Percentiles rank a stretch among this genome's conserved stretches.
Evolutionary conservation across 1,140 invertebrate genomes (phyloP).

Genomic region (Drosophila rhopaloa): DNA sequence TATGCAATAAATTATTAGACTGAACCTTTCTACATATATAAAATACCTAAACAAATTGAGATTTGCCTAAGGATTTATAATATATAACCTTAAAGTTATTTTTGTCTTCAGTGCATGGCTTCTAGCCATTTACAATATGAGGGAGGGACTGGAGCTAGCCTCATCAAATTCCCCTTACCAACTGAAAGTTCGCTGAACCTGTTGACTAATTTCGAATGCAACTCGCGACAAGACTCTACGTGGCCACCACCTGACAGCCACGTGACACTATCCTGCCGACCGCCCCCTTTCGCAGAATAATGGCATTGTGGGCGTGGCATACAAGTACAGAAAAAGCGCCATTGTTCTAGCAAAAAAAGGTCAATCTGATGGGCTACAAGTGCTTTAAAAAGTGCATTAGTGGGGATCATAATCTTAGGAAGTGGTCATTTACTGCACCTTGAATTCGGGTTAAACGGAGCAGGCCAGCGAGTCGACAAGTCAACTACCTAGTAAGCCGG

Average conservation of each 20-base stretch:
- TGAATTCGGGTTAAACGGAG: slow-evolving; percentile 1
- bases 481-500: slow-evolving; percentile 18
- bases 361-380: slow-evolving; percentile 7
- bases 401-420: slow-evolving; percentile 29
- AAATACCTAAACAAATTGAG: no score
- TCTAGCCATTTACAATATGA: slow-evolving; percentile 14
- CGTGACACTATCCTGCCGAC: slow-evolving; percentile 68
- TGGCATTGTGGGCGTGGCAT: slow-evolving; percentile 42
- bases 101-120: slow-evolving; percentile 16
- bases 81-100: background rate
- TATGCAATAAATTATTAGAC: no score
- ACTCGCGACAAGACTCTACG: slow-evolving; percentile 32
- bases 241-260: slow-evolving; percentile 53
- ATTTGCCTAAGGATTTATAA: background rate
- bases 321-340: slow-evolving; percentile 4
- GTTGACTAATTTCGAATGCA: slow-evolving; percentile 69
- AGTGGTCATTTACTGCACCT: slow-evolving; percentile 25
- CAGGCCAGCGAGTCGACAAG: slow-evolving; percentile 15
- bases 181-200: slow-evolving; percentile 43
- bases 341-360: slow-evolving; percentile 8
- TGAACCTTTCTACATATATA: no score
- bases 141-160: slow-evolving; percentile 6
- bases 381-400: slow-evolving; percentile 45
- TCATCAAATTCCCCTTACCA: slow-evolving; percentile 20
- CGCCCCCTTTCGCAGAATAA: slow-evolving; percentile 45